Conservation (phyloP, 2,888 invertebrate species). For the Pharmacophagus antenor region DNA sequence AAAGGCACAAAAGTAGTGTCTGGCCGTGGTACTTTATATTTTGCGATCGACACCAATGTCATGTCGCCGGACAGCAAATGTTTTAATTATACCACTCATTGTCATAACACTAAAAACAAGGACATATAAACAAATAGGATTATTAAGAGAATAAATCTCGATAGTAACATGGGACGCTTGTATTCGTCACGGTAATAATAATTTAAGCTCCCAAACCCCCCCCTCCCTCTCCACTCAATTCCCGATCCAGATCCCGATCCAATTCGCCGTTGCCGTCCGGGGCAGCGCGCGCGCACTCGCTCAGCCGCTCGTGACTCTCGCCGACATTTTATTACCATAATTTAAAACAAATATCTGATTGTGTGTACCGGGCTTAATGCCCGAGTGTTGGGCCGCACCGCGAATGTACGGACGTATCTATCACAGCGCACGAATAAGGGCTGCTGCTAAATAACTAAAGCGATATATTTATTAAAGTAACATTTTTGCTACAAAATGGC, state of each 20-base stretch:
- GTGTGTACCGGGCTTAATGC: conserved; percentile 76
- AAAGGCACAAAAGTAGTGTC: too few species aligned
- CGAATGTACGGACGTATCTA: conserved; percentile 57
- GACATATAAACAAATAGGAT: neutral
- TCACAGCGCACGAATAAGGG: conserved; percentile 5
- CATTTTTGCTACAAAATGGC: too few species aligned
- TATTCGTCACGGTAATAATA: conserved; percentile 33
- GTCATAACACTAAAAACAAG: neutral
- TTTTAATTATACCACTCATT: too few species aligned
- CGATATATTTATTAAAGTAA: too few species aligned
- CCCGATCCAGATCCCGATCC: conserved; percentile 55
- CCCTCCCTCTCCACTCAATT: too few species aligned
- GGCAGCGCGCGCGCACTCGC: conserved; percentile 59
- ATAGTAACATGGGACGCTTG: conserved; percentile 34
- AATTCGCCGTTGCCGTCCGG: conserved; percentile 58
- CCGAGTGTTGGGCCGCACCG: conserved; percentile 71
- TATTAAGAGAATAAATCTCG: conserved; percentile 4
- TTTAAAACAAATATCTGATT: conserved; percentile 83
- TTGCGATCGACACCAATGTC: too few species aligned
- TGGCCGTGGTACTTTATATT: too few species aligned
- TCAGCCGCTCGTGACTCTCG: conserved; percentile 75
- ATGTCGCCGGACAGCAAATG: too few species aligned
- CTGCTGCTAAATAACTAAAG: neutral
- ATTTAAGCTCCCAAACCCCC: conserved; percentile 34
- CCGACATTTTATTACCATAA: conserved; percentile 82